A percentile compares a stretch with the other conserved stretches of the same genome.
phyloP scores from a whole-genome alignment of 2,113 vertebrate species.

The Hemicordylus capensis region DNA sequence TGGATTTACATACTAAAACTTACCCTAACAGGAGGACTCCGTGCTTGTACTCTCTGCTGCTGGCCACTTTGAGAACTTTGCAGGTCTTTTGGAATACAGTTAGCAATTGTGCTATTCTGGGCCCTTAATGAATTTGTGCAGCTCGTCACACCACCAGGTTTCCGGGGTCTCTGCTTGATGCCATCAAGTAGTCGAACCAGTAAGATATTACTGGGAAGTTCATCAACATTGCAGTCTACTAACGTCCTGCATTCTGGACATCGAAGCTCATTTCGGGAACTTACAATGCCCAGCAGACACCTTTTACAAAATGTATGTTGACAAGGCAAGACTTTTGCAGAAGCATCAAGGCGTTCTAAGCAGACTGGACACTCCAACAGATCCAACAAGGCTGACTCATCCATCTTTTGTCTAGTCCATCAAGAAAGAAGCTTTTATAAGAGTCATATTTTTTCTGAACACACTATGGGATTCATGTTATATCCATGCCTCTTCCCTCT shows the following conservation, averaged over 20 bases:
- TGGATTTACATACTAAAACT: constrained; percentile 65
- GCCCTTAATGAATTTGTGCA: constrained; percentile 73
- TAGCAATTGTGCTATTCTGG: constrained; percentile 64
- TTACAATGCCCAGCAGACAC: constrained; percentile 93
- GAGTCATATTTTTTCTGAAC: constrained; percentile 47
- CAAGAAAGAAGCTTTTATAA: constrained; percentile 52
- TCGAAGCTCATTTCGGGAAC: constrained; percentile 92
- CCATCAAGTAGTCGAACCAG: constrained; percentile 96
- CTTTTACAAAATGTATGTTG: constrained; percentile 98
- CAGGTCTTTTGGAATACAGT: constrained; percentile 79
- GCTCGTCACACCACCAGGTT: constrained; percentile 72
- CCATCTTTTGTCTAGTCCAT: constrained; percentile 83
- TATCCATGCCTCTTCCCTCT: constrained; percentile 88
- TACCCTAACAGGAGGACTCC: constrained; percentile 93
- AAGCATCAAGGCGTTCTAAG: constrained; percentile 93
- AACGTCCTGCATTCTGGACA: constrained; percentile 97
- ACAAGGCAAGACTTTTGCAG: constrained; percentile 96
- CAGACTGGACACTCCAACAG: constrained; percentile 97
- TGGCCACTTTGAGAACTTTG: constrained; percentile 80
- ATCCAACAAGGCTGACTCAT: constrained; percentile 95
- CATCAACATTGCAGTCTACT: constrained; percentile 91
- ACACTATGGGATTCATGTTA: constrained; percentile 84
- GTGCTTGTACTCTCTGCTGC: constrained; percentile 87
- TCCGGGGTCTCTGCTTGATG: constrained; percentile 95
- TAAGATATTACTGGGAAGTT: constrained; percentile 97